phyloP scores from a whole-genome alignment of 2,888 invertebrate species.

The Aspidiotus rigidus region DNA sequence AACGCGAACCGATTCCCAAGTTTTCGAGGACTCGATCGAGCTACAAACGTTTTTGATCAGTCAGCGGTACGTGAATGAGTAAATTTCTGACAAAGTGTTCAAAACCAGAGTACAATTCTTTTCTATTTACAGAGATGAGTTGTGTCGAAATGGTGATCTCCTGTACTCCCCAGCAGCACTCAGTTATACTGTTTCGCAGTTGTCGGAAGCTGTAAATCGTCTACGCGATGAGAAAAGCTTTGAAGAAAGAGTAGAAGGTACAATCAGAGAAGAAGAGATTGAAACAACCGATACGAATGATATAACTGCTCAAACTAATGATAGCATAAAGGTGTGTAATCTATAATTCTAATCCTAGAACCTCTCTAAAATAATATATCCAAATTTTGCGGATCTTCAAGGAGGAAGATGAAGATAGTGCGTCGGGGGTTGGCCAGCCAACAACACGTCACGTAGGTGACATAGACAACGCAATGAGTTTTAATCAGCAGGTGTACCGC shows the following conservation, averaged over 20 bases:
- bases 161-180: conserved; percentile 75
- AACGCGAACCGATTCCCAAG: conserved; percentile 84
- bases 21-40: conserved; percentile 91
- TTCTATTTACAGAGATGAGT: conserved; percentile 46
- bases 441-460: conserved; percentile 8
- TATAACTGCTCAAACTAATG: conserved; percentile 1
- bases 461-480: conserved; percentile 53
- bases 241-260: conserved; percentile 36
- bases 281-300: conserved; percentile 22
- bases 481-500: conserved; percentile 54
- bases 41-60: conserved; percentile 83
- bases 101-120: conserved; percentile 20
- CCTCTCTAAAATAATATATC: too few species aligned
- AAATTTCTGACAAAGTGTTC: background rate
- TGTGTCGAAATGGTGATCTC: conserved; percentile 69
- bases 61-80: conserved; percentile 38
- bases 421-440: conserved; percentile 14
- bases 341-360: too few species aligned
- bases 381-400: background rate
- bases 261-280: conserved; percentile 35
- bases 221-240: conserved; percentile 37
- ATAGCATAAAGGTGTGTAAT: conserved; percentile 18
- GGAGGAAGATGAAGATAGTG: conserved; percentile 20
- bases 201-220: conserved; percentile 49
- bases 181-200: conserved; percentile 64